Evolutionary conservation across 2,888 invertebrate species (phyloP).

Genomic region (Pachymerium ferrugineum): DNA sequence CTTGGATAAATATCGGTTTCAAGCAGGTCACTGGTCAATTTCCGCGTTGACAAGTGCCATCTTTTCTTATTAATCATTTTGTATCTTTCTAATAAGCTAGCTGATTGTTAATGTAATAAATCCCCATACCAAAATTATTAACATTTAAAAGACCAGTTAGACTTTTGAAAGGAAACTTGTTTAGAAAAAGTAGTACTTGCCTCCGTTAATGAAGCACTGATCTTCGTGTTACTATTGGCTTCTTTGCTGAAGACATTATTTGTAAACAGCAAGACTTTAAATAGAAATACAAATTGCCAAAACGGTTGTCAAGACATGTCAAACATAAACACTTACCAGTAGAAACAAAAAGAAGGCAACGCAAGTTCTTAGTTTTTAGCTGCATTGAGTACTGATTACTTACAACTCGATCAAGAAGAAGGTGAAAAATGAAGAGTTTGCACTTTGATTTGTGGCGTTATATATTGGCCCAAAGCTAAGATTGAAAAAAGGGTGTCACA

Average conservation of each 20-base stretch:
- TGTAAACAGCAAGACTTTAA: not conserved
- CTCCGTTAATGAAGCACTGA: too few relatives aligned
- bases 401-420: not conserved
- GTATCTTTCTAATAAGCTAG: too few relatives aligned
- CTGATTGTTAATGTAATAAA: too few relatives aligned
- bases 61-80: too few relatives aligned
- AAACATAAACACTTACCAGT: not conserved
- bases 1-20: too few relatives aligned
- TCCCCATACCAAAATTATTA: too few relatives aligned
- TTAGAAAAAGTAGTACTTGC: not conserved
- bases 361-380: not conserved
- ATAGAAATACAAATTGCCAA: not conserved
- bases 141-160: too few relatives aligned
- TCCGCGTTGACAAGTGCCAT: too few relatives aligned
- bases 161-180: not conserved
- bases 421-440: not conserved
- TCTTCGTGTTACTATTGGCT: not conserved
- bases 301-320: not conserved
- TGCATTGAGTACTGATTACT: not conserved
- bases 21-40: too few relatives aligned
- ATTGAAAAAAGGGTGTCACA: not conserved
- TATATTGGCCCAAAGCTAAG: slow-evolving; percentile 5
- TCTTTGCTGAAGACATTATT: not conserved
- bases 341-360: not conserved
- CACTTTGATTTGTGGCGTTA: not conserved